A percentile compares a stretch with the other conserved stretches of the same genome.
Evolutionary conservation across 2,888 invertebrate species (phyloP).

Genomic region (Aphodius granarius): DNA sequence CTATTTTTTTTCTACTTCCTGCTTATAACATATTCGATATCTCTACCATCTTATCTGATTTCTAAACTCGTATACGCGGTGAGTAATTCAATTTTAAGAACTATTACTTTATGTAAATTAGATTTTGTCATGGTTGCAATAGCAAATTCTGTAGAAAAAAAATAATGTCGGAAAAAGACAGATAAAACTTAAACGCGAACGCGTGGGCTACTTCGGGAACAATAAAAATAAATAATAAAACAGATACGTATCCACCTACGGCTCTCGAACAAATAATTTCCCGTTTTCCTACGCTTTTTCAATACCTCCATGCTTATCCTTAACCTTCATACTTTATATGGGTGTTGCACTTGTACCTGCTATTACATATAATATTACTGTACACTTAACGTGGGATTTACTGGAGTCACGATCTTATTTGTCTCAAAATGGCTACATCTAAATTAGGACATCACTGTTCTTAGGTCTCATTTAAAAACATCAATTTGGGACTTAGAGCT

Average conservation of each 20-base stretch:
- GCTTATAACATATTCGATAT: neutral
- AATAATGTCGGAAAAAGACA: neutral
- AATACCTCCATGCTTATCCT: constrained; percentile 29
- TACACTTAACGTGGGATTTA: constrained; percentile 20
- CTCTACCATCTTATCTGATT: neutral
- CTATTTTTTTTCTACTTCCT: neutral
- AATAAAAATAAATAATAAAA: constrained; percentile 2
- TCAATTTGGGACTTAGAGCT: too few relatives aligned
- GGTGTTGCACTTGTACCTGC: constrained; percentile 28
- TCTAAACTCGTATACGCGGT: neutral
- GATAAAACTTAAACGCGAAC: neutral
- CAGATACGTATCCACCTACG: constrained; percentile 35
- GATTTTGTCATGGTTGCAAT: neutral
- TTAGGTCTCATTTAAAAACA: neutral
- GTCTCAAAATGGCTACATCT: constrained; percentile 23
- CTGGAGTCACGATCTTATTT: constrained; percentile 24
- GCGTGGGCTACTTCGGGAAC: neutral
- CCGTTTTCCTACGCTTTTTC: constrained; percentile 36
- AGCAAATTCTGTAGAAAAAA: neutral
- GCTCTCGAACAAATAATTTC: constrained; percentile 34
- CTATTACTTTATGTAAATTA: neutral
- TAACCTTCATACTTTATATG: constrained; percentile 36
- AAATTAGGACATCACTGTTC: constrained; percentile 19
- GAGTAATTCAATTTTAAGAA: neutral
- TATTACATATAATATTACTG: constrained; percentile 20